Evolutionary conservation across 1,140 invertebrate species (phyloP), one percentile per base, ranked within the genome.

Genomic region (Drosophila tropicalis): DNA sequence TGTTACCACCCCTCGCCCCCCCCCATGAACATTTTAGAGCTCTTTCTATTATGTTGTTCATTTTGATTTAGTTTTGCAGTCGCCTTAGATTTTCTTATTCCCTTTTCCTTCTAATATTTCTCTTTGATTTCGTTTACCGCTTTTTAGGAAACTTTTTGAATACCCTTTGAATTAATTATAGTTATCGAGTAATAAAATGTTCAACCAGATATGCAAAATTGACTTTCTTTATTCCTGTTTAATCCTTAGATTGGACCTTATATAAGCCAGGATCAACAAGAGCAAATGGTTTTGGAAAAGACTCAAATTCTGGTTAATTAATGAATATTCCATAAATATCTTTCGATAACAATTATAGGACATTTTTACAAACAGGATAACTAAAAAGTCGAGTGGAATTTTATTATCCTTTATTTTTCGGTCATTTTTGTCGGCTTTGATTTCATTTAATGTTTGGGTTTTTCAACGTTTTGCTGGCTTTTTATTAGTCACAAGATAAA

Each of bases 361-460:
- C 22, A 25, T 25, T 25, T 25, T 3, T 25, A 25, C 0, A 25
- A 25, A 4, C 22, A 25, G 36, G 36, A 39, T 39, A 39, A 13
- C 36, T 39, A 9, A 39, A 12, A 12, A 13, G 36, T 39, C 36
- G 36, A 39, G 10, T 39, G 1, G 12, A 36, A 4, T 39, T 71
- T 63, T 62, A 58, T 41, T 13, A 41, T 63, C 51, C 58, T 55
- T 13, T n/a, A n/a, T 55, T 70, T 29, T 55, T 58, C 58, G 19
- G 62, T 73, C 58, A 10, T 13, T 29, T 47, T 51, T 72, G 62
- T 66, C 68, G 47, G 56, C 71, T 81, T 65, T 78, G 81, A 85
- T 85, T 85, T 77, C 70, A 80, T 72, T 86, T 81, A 44, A 51
- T 64, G 69, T 78, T 68, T 39, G 12, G 19, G 61, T 70, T 81